Percentiles rank a stretch among this genome's conserved stretches.
These are phyloP conservation scores for Dysdera silvatica DNA, from an alignment of 1,140 invertebrate genomes.

Conservation along the genomic window DNA sequence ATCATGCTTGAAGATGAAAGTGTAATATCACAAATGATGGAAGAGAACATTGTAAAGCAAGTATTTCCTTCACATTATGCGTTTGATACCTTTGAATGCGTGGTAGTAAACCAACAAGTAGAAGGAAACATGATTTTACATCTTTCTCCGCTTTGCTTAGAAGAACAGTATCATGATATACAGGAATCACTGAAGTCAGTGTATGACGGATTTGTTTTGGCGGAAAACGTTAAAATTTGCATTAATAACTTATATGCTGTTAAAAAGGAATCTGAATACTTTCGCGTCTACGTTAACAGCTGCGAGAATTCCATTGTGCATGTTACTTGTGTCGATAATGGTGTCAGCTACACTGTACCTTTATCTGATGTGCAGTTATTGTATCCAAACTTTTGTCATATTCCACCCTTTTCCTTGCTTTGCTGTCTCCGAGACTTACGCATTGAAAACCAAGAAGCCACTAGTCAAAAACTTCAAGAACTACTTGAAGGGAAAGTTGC, in stretches of 20 bases:
- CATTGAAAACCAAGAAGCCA: no score
- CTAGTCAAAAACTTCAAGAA: no score
- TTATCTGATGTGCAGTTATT: no score
- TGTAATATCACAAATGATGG: neutral
- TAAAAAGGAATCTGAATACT: neutral
- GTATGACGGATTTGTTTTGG: neutral
- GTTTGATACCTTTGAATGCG: constrained; percentile 3
- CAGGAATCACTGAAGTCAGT: neutral
- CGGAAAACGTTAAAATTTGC: neutral
- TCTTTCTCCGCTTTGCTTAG: constrained; percentile 2
- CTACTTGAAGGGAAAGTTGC: no score
- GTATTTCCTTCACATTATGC: neutral
- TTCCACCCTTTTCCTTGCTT: no score
- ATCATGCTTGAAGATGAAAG: neutral
- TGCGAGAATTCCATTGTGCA: neutral
- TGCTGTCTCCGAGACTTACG: no score
- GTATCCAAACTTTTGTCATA: no score
- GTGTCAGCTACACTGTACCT: no score
- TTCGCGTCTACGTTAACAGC: neutral
- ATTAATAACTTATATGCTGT: constrained; percentile 14
- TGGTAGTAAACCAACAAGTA: constrained; percentile 2
- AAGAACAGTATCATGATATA: neutral
- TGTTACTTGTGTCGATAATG: no score
- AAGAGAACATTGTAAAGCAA: neutral
- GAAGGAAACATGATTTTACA: constrained; percentile 1